Evolutionary conservation across 2,888 invertebrate genomes (phyloP).

Genomic region (Macrophya alboannulata): DNA sequence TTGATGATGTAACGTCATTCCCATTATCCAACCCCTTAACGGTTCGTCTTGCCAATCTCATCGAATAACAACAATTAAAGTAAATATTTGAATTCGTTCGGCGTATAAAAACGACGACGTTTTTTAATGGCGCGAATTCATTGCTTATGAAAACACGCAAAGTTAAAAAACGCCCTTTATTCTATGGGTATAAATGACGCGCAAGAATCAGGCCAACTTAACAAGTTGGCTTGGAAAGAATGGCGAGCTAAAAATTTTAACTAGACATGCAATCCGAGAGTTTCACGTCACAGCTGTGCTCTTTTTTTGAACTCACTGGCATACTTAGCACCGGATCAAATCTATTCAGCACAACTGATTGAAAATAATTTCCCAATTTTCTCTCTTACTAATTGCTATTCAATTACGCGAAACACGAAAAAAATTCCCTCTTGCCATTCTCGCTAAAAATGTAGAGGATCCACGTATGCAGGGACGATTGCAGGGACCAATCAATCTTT

Average conservation of each 20-base stretch:
- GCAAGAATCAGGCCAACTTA: slow-evolving; percentile 33
- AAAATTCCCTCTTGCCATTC: too few relatives aligned
- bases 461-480: too few relatives aligned
- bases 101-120: neutral
- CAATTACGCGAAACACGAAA: too few relatives aligned
- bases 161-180: neutral
- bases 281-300: neutral
- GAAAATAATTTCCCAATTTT: too few relatives aligned
- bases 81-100: slow-evolving; percentile 15
- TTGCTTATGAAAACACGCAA: neutral
- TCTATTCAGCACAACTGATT: too few relatives aligned
- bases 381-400: too few relatives aligned
- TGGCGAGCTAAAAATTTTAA: slow-evolving; percentile 7
- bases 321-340: neutral
- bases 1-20: slow-evolving; percentile 27
- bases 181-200: slow-evolving; percentile 8
- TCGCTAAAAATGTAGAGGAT: too few relatives aligned
- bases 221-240: neutral
- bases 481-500: too few relatives aligned
- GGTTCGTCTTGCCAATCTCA: neutral
- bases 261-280: slow-evolving; percentile 28
- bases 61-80: neutral
- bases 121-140: slow-evolving; percentile 26
- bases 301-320: neutral
- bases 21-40: neutral